phyloP scores from a whole-genome alignment of 2,797 vertebrate species.

The Cephalopachus bancanus region DNA sequence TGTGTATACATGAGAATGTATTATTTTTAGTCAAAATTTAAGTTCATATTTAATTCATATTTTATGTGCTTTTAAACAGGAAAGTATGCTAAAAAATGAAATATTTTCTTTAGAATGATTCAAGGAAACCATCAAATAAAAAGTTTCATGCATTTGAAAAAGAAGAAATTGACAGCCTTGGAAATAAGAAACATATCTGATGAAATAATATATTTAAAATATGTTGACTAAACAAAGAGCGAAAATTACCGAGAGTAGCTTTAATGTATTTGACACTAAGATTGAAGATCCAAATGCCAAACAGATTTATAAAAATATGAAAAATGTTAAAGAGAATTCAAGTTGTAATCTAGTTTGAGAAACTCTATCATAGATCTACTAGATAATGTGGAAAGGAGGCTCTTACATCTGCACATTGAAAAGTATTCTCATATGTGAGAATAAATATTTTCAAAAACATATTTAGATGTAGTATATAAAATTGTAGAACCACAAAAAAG shows the following conservation, averaged over 20 bases:
- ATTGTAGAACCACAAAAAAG: background rate
- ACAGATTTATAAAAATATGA: background rate
- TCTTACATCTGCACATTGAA: background rate
- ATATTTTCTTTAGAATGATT: background rate
- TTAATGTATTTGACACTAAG: background rate
- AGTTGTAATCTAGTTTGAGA: background rate
- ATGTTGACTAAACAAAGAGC: background rate
- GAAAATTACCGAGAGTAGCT: too few species aligned
- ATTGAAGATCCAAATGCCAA: background rate
- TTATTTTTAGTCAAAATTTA: background rate
- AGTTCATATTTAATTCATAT: background rate
- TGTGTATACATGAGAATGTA: background rate
- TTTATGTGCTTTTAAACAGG: background rate
- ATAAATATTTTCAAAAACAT: background rate
- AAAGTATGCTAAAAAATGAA: background rate
- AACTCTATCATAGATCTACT: background rate
- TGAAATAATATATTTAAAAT: background rate
- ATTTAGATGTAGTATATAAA: background rate
- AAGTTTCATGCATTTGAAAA: background rate
- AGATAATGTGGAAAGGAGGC: background rate
- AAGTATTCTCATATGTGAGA: background rate
- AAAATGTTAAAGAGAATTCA: background rate
- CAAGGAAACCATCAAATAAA: background rate
- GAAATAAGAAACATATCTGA: background rate
- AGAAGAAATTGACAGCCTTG: background rate